Evolutionary conservation across 1,140 invertebrate species (phyloP), one percentile per base, ranked within the genome.

Genomic region (Aphidius ervi): DNA sequence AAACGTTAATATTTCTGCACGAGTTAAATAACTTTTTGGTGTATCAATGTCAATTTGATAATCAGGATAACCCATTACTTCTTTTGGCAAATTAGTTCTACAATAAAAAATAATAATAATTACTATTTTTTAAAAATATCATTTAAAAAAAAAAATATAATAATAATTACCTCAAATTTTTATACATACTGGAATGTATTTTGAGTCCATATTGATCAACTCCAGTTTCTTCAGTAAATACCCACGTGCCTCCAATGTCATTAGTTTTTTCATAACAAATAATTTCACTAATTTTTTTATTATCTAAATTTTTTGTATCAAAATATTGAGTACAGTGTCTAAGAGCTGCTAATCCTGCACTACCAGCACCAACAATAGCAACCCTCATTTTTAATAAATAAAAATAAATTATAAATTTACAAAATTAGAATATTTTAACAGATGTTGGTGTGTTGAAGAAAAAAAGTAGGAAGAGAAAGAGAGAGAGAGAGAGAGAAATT

Each of bases 101-200:
- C 56, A 82, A 61, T 42, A 42, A 37, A 31, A 58, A 16, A 16
- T 16, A 16, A 16, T 16, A 16, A 16, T 16, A 16, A 16, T 16
- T 16, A 16, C 16, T 16, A 16, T 16, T 16, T 16, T 58, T 48
- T 41, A 42, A 49, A 59, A 42, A 54, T 46, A 37, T 42, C 20
- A 63, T 56, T n/a, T n/a, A n/a, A n/a, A n/a, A n/a, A n/a, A n/a
- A n/a, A n/a, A n/a, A n/a, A n/a, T n/a, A n/a, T n/a, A n/a, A n/a
- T n/a, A n/a, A n/a, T n/a, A n/a, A n/a, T n/a, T n/a, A 92, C 91
- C 86, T 87, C 9, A 94, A 78, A 67, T 87, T 87, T 72, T 88
- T 85, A 73, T 94, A 94, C 89, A 95, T 95, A 76, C 91, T 92
- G 42, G 91, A 90, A 72, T 94, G 92, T 46, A 95, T 86, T 3